Conservation (phyloP, 1,140 invertebrate species). For the Vanessa atalanta region DNA sequence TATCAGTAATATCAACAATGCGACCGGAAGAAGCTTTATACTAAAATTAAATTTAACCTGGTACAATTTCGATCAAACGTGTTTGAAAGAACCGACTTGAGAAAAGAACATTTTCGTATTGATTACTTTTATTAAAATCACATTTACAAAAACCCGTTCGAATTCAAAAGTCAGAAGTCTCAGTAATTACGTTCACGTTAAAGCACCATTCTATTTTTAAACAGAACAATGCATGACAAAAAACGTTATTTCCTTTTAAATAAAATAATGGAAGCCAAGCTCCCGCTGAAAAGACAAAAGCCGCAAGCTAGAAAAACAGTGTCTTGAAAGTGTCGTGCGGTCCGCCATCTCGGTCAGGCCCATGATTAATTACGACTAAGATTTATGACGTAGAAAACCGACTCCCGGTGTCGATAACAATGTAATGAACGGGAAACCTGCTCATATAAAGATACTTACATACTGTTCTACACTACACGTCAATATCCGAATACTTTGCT, state of each 20-base stretch:
- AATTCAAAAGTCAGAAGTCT: neutral
- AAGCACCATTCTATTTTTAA: slow-evolving; percentile 14
- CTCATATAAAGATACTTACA: neutral
- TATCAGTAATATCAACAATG: too few species aligned
- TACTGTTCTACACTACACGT: neutral
- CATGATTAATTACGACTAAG: slow-evolving; percentile 65
- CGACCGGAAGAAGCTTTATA: too few species aligned
- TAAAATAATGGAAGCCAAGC: slow-evolving; percentile 40
- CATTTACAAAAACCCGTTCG: neutral
- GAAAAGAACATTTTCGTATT: too few species aligned
- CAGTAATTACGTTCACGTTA: slow-evolving; percentile 24
- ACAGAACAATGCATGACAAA: slow-evolving; percentile 15
- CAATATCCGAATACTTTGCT: too few species aligned
- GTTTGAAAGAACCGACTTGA: too few species aligned
- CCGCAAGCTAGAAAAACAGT: slow-evolving; percentile 54
- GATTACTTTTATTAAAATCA: too few species aligned
- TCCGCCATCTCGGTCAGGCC: slow-evolving; percentile 51
- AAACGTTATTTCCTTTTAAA: slow-evolving; percentile 41
- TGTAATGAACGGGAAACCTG: slow-evolving; percentile 25
- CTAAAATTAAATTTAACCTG: too few species aligned
- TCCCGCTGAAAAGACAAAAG: slow-evolving; percentile 49
- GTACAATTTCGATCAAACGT: too few species aligned
- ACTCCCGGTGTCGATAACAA: slow-evolving; percentile 60
- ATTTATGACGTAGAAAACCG: slow-evolving; percentile 64
- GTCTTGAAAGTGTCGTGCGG: slow-evolving; percentile 50